Evolutionary conservation across 2,113 vertebrate genomes (phyloP).

Genomic region (Aptenodytes patagonicus): DNA sequence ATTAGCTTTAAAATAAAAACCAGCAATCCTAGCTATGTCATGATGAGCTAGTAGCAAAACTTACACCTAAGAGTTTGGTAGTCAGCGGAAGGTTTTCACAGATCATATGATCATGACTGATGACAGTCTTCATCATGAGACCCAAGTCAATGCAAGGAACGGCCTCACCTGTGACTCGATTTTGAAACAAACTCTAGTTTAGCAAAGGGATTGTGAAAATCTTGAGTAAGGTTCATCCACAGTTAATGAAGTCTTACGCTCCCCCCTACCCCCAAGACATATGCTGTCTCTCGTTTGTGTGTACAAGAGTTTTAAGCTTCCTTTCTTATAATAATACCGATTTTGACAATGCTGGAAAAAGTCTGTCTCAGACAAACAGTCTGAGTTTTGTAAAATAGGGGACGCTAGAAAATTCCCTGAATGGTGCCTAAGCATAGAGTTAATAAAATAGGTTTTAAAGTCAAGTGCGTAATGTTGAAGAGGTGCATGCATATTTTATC

Average conservation of each 20-base stretch:
- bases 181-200: neutral
- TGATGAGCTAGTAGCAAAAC: neutral
- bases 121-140: neutral
- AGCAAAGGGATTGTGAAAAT: neutral
- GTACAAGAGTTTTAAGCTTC: neutral
- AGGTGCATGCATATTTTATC: neutral
- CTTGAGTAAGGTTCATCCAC: neutral
- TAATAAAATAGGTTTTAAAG: neutral
- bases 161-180: neutral
- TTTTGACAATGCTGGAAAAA: neutral
- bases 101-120: neutral
- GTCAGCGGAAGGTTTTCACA: neutral
- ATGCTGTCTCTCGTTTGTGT: too few species aligned
- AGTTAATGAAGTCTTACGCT: neutral
- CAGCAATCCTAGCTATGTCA: neutral
- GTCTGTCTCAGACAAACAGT: neutral
- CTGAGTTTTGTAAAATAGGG: neutral
- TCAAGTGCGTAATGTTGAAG: neutral
- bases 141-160: neutral
- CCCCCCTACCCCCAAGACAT: neutral
- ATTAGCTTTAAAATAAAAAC: neutral
- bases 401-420: neutral
- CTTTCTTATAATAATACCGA: neutral
- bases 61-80: neutral
- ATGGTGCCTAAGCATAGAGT: neutral